These are phyloP conservation scores for Calidris pygmaea DNA, from an alignment of 2,113 vertebrate species.

Conservation along the genomic window DNA sequence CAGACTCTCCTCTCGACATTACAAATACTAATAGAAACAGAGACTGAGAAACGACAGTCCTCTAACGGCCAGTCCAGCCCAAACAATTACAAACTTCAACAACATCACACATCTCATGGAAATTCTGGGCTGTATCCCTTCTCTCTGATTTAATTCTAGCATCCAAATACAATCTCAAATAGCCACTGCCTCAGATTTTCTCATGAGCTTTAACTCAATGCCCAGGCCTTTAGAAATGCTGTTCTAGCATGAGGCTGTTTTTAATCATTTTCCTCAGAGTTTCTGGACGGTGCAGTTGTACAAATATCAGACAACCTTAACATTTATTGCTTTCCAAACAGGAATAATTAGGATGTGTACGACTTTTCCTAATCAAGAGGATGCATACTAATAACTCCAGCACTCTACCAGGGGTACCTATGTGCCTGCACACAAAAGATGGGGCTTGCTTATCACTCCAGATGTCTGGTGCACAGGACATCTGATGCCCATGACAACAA, in stretches of 20 bases:
- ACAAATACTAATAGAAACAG: background rate
- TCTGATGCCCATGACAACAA: background rate
- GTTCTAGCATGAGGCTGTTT: background rate
- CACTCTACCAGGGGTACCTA: background rate
- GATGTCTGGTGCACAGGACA: background rate
- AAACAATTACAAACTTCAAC: background rate
- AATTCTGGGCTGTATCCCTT: background rate
- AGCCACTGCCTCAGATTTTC: background rate
- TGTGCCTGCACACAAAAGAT: background rate
- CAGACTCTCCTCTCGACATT: background rate
- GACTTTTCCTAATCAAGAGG: background rate
- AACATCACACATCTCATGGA: fast-evolving
- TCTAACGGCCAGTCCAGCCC: background rate
- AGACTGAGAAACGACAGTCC: background rate
- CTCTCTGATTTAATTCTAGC: background rate
- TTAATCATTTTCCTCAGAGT: background rate
- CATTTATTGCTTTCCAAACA: background rate
- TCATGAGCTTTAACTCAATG: background rate
- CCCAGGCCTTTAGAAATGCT: background rate
- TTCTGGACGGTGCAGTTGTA: background rate
- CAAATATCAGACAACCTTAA: background rate
- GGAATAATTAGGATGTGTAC: background rate
- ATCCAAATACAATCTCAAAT: background rate
- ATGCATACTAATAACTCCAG: background rate
- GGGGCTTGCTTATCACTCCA: background rate